Evolutionary conservation across 2,888 invertebrate species (phyloP).

Genomic region (Malachius bipustulatus): DNA sequence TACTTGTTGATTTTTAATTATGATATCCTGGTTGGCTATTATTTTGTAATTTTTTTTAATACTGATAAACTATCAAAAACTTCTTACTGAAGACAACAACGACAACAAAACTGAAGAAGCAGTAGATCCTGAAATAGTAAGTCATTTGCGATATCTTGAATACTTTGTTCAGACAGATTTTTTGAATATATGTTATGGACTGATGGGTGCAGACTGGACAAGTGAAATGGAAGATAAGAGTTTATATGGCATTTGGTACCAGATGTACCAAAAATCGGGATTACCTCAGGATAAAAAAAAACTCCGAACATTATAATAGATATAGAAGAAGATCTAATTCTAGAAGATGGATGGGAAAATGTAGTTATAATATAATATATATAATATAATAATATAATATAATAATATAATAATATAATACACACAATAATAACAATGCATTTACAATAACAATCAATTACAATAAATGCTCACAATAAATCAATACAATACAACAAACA

Average conservation of each 20-base stretch:
- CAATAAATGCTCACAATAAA: too few species aligned
- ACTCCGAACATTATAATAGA: neutral
- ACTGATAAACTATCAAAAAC: constrained; percentile 12
- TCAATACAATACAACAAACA: too few species aligned
- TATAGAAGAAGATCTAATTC: constrained; percentile 1
- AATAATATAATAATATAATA: too few species aligned
- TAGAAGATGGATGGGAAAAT: neutral
- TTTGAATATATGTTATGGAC: constrained; percentile 2
- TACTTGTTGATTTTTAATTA: too few species aligned
- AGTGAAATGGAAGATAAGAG: constrained; percentile 12
- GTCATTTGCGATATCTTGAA: constrained; percentile 1
- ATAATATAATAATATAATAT: too few species aligned
- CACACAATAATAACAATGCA: too few species aligned
- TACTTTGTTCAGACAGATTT: neutral
- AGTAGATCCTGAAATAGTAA: constrained; percentile 2
- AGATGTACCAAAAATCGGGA: constrained; percentile 11
- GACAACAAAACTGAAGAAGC: constrained; percentile 1
- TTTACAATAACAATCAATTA: too few species aligned
- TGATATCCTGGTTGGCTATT: too few species aligned
- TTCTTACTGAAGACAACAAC: constrained; percentile 4
- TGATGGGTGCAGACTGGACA: constrained; percentile 8
- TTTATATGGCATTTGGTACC: constrained; percentile 16
- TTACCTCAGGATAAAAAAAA: constrained; percentile 1
- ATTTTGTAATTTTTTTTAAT: neutral
- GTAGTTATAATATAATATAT: too few species aligned